These are phyloP conservation scores for Patella ulyssiponensis DNA, from an alignment of 2,888 invertebrate species.

Conservation along the genomic window DNA sequence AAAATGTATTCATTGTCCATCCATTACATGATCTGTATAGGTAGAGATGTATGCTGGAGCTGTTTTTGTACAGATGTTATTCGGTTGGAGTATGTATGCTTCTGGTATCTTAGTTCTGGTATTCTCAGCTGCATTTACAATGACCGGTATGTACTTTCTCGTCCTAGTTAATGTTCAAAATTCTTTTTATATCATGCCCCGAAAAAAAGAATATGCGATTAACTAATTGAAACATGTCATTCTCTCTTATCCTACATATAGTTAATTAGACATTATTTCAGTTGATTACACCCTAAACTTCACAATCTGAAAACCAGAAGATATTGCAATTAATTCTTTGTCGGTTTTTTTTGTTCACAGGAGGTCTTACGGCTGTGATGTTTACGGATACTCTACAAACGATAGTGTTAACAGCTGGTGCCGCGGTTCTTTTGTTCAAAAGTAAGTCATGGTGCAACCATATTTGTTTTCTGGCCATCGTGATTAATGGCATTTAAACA, in stretches of 20 bases:
- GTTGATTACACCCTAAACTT: background rate
- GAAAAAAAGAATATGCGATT: background rate
- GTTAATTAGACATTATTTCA: background rate
- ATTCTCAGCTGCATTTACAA: conserved; percentile 41
- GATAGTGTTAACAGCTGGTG: conserved; percentile 28
- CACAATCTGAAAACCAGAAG: background rate
- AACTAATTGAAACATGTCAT: background rate
- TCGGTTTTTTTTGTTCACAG: conserved; percentile 13
- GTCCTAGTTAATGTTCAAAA: background rate
- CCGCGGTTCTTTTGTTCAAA: conserved; percentile 28
- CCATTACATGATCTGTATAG: conserved; percentile 7
- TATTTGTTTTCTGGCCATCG: no score
- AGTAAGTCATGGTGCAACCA: conserved; percentile 16
- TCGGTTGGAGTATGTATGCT: conserved; percentile 37
- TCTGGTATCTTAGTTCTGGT: conserved; percentile 32
- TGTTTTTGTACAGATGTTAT: conserved; percentile 35
- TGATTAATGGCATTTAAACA: no score
- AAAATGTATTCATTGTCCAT: background rate
- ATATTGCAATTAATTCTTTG: background rate
- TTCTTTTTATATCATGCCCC: no score
- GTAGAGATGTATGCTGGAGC: conserved; percentile 42
- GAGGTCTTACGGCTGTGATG: conserved; percentile 39
- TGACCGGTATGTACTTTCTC: conserved; percentile 39
- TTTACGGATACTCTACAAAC: conserved; percentile 40
- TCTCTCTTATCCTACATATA: conserved; percentile 18